Percentiles rank a stretch among this genome's conserved stretches.
phyloP scores from a whole-genome alignment of 2,888 invertebrate genomes.

The Pterobdella sp. region DNA sequence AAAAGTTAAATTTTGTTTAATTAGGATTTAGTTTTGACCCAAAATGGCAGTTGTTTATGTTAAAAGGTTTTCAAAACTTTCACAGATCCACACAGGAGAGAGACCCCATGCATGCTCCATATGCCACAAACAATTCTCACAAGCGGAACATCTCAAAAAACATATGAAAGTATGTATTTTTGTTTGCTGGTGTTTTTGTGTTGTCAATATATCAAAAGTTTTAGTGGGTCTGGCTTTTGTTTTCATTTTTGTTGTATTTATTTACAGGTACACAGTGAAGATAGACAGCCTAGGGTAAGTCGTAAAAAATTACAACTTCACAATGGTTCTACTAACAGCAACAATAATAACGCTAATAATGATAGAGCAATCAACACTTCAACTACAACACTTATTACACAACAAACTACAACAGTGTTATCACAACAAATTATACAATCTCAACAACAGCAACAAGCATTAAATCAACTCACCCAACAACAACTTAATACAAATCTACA shows the following conservation, averaged over 20 bases:
- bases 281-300: conserved; percentile 6
- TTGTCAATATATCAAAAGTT: background rate
- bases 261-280: conserved; percentile 23
- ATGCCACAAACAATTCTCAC: conserved; percentile 26
- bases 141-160: conserved; percentile 27
- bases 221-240: background rate
- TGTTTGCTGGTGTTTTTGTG: background rate
- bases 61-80: too few species aligned
- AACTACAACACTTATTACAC: background rate
- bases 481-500: conserved; percentile 7
- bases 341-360: background rate
- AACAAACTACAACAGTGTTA: background rate
- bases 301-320: conserved; percentile 22
- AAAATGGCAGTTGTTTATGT: background rate
- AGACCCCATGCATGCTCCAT: conserved; percentile 22
- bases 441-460: background rate
- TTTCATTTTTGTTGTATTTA: background rate
- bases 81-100: conserved; percentile 27
- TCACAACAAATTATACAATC: background rate
- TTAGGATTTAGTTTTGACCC: background rate
- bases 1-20: background rate
- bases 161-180: conserved; percentile 2
- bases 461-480: conserved; percentile 13
- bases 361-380: background rate
- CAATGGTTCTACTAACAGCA: background rate